Evolutionary conservation across 2,797 vertebrate species (phyloP), one percentile per base, ranked within the genome.

Genomic region (Anableps anableps): DNA sequence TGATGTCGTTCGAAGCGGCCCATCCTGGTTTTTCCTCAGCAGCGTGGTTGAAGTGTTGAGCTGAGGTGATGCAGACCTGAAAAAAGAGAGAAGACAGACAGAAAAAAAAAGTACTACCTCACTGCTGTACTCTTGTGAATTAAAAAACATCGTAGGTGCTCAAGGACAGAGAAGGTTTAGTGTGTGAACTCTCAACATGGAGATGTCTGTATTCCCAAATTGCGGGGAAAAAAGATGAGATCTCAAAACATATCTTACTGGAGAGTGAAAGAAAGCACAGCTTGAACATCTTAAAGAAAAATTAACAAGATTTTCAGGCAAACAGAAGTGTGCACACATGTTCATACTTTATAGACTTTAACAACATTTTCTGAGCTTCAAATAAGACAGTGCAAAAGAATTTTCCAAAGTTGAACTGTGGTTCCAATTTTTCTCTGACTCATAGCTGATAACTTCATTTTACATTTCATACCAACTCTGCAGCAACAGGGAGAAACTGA

Each of bases 11-110:
- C 41, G 78, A 79, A 72, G 78, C 13, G 47, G 80, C 76, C 81
- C 85, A 29, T 85, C 87, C 89, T 88, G 77, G 87, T 93, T 94
- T 90, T 87, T 88, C 84, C 83, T 74, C 80, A 85, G 89, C 82
- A 74, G 85, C 13, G 77, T 4, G 68, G 80, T 76, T 11, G 36
- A 81, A 77, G 80, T 85, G 87, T 85, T 74, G 51, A 64, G 76
- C 78, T 36, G 83, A 91, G 82, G 88, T 75, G 86, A 79, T 16
- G 72, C 64, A 73, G 76, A 88, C 85, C 86, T 77, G 86, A 78
- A 29, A 71, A 84, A 76, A 77, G 83, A 92, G 81, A 87, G 89
- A 92, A 91, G 91, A 93, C 86, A 83, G 73, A 82, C 68, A 89
- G 0, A 17, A 1, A 17, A 83, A 72, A 47, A 80, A 79, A 48